These are phyloP conservation scores for Belonocnema kinseyi DNA, from an alignment of 1,140 invertebrate species.

Conservation along the genomic window DNA sequence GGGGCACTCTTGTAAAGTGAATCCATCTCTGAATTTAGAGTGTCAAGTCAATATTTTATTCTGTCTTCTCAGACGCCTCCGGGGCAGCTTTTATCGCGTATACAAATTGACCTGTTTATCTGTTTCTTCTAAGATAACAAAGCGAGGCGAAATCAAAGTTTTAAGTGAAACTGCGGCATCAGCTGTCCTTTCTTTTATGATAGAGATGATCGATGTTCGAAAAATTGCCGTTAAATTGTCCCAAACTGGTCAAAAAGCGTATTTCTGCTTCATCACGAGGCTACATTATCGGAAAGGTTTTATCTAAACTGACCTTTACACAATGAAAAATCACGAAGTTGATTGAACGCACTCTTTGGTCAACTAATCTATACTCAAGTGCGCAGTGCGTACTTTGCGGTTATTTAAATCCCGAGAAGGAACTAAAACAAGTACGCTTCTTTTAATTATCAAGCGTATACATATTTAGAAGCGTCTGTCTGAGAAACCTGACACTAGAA, in stretches of 20 bases:
- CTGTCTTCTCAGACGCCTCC: constrained; percentile 7
- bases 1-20: neutral
- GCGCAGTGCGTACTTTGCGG: neutral
- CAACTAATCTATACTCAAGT: neutral
- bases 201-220: neutral
- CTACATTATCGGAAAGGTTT: neutral
- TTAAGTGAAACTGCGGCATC: neutral
- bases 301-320: neutral
- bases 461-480: neutral
- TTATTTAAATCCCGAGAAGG: constrained; percentile 9
- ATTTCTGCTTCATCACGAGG: neutral
- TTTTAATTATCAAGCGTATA: neutral
- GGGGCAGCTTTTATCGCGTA: constrained; percentile 28
- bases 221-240: constrained; percentile 9
- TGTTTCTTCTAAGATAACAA: constrained; percentile 15
- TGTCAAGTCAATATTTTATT: constrained; percentile 30
- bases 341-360: constrained; percentile 15
- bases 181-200: neutral
- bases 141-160: constrained; percentile 20
- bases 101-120: constrained; percentile 31
- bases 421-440: neutral
- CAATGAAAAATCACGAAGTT: constrained; percentile 17
- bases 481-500: no score
- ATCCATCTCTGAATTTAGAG: constrained; percentile 5
- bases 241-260: neutral